Conservation (phyloP, 2,888 invertebrate species). For the Belgica antarctica region DNA sequence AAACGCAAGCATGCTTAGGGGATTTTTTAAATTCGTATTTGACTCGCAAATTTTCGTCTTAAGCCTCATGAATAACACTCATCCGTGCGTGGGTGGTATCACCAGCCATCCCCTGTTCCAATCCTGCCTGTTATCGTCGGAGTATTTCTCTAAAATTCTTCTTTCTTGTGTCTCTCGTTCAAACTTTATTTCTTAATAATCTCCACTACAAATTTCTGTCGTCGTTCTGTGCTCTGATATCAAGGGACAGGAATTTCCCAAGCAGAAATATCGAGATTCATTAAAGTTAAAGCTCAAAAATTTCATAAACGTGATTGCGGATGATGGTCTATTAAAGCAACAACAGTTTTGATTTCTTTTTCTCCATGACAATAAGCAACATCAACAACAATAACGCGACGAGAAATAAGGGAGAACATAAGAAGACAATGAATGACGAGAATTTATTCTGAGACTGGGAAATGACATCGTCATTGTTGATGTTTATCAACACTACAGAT, state of each 20-base stretch:
- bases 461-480: slow-evolving; percentile 23
- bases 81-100: no score
- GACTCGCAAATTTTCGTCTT: no score
- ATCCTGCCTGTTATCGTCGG: no score
- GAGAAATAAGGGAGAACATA: no score
- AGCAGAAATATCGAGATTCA: not conserved
- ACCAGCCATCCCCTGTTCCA: no score
- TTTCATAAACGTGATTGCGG: slow-evolving; percentile 14
- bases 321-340: not conserved
- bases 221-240: not conserved
- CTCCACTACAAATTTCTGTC: no score
- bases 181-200: no score
- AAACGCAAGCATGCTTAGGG: no score
- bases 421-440: slow-evolving; percentile 18
- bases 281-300: not conserved
- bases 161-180: not conserved
- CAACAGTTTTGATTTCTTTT: slow-evolving; percentile 24
- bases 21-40: no score
- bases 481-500: slow-evolving; percentile 23
- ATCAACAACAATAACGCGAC: slow-evolving; percentile 15
- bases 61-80: no score
- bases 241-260: not conserved
- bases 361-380: slow-evolving; percentile 14
- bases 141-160: not conserved
- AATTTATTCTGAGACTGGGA: not conserved